These are phyloP conservation scores for Otis tarda DNA, from an alignment of 2,113 vertebrate species.

Conservation along the genomic window DNA sequence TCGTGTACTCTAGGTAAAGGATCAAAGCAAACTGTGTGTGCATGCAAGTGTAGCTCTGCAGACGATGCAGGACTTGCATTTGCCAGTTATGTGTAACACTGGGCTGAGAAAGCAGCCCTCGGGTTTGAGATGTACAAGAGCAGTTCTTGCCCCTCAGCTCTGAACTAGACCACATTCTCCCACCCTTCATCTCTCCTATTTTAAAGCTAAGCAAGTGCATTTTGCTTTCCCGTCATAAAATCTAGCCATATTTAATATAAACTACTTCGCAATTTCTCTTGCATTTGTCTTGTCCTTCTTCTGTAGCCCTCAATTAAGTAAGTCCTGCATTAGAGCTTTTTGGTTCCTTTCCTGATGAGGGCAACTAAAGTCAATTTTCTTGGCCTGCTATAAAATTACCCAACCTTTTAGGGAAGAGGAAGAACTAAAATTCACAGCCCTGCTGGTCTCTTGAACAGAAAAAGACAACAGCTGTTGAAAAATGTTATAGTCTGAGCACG, in stretches of 20 bases:
- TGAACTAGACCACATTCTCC: rapidly evolving
- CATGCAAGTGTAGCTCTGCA: neutral
- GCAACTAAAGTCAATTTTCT: neutral
- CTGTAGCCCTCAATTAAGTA: neutral
- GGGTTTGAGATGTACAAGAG: rapidly evolving
- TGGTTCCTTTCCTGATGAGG: neutral
- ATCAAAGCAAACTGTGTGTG: neutral
- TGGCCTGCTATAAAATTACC: neutral
- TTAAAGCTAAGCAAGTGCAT: neutral
- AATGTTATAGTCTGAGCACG: neutral
- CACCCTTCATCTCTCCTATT: neutral
- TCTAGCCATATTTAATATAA: neutral
- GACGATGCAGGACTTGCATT: neutral
- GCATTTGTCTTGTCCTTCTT: neutral
- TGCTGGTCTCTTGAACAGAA: neutral
- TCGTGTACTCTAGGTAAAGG: neutral
- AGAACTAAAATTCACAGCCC: neutral
- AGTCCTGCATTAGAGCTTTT: neutral
- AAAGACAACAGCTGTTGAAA: neutral
- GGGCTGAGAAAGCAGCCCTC: neutral
- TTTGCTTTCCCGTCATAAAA: neutral
- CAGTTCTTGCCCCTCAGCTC: neutral
- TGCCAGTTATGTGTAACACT: neutral
- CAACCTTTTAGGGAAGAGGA: neutral
- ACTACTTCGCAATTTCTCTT: neutral